Evolutionary conservation across 2,113 vertebrate genomes (phyloP), one percentile per base, ranked within the genome.

Genomic region (Psittacus erithacus): DNA sequence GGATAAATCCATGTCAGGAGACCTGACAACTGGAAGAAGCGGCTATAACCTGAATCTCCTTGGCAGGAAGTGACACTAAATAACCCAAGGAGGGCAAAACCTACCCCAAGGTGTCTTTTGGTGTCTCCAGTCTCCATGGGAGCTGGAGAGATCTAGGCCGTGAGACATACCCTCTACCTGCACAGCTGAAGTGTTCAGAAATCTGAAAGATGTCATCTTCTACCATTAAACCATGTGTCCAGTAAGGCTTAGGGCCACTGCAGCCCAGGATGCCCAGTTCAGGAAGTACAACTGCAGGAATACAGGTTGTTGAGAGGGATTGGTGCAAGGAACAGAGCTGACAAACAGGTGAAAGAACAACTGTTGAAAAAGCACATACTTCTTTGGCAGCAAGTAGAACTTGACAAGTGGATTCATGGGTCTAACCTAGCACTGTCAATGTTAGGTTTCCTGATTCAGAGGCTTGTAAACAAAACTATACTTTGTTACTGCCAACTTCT

Each of bases 111-210:
- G 27, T 77, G 70, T 65, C 35, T 35, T 35, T 35, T 35, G 35
- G 35, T 35, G 35, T 35, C 35, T 35, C 35, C 35, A 35, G 35
- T 35, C 35, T 35, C 0, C 0, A 15, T 11, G 52, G 29, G 64
- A 63, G 29, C 10, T 76, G 65, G 57, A 86, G 62, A 68, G 33
- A 57, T 27, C 13, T 60, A 49, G 64, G 46, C 23, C 65, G 16
- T 53, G 71, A 71, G 78, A 65, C 91, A 7, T 28, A 82, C 47
- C 38, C 7, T 11, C 39, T 47, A 9, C 60, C 41, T 59, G 41
- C 39, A 59, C 3, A 2, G 52, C 46, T 71, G 74, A 25, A 18
- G 19, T 16, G 64, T 44, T 59, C n/a, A 47, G 31, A 62, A 68
- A 74, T 60, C 43, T 71, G 47, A 43, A 70, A n/a, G 39, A 29